A percentile compares a stretch with the other conserved stretches of the same genome.
phyloP scores from a whole-genome alignment of 2,113 vertebrate species.

The Gallinago undulata region DNA sequence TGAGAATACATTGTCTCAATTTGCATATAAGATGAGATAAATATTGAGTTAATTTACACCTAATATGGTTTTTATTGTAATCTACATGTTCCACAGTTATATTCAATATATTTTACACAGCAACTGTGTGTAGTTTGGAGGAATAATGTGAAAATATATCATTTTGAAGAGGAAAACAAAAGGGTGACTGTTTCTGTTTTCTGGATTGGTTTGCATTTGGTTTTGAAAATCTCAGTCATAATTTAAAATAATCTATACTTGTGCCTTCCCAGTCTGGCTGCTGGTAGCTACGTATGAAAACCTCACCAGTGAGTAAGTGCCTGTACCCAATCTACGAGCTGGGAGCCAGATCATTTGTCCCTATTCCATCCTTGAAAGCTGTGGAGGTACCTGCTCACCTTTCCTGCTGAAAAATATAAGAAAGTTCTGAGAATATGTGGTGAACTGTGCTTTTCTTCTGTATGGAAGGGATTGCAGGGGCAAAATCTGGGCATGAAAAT shows the following conservation, averaged over 20 bases:
- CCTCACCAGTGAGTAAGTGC: background rate
- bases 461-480: background rate
- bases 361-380: background rate
- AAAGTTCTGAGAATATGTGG: background rate
- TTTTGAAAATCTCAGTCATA: background rate
- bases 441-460: background rate
- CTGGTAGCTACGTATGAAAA: background rate
- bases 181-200: background rate
- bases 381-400: background rate
- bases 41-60: conserved; percentile 80
- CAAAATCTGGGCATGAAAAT: background rate
- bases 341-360: background rate
- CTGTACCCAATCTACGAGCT: background rate
- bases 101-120: conserved; percentile 45
- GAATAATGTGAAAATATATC: conserved; percentile 33
- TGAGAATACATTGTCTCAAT: conserved; percentile 73
- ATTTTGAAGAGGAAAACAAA: conserved; percentile 7
- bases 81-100: conserved; percentile 32
- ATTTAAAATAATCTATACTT: background rate
- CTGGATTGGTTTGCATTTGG: background rate
- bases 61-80: conserved; percentile 67
- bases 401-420: background rate
- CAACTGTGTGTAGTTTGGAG: conserved; percentile 29
- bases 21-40: conserved; percentile 83
- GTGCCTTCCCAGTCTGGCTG: background rate